Evolutionary conservation across 2,797 vertebrate genomes (phyloP).

Genomic region (Periophthalmus magnuspinnatus): DNA sequence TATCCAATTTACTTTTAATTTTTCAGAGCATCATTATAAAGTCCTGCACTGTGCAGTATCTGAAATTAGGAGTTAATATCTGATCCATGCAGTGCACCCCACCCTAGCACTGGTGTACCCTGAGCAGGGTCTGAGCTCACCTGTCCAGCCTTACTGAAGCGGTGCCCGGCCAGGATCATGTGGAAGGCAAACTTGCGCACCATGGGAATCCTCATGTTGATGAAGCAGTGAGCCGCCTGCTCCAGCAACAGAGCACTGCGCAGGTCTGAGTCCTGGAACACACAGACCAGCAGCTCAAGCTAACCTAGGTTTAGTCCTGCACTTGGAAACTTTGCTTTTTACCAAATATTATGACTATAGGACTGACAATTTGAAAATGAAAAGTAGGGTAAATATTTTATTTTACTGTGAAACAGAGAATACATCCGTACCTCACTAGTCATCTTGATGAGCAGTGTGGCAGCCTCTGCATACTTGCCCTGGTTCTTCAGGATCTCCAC

Average conservation of each 20-base stretch:
- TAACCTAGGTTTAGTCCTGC: not conserved
- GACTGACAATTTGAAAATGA: not conserved
- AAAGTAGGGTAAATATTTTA: not conserved
- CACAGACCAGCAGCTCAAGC: not conserved
- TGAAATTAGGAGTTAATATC: not conserved
- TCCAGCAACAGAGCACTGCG: conserved; percentile 94
- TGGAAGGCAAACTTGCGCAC: conserved; percentile 98
- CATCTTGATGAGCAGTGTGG: conserved; percentile 94
- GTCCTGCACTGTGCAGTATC: too few species aligned
- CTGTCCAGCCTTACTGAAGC: conserved; percentile 97
- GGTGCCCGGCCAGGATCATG: conserved; percentile 96
- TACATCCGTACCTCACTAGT: conserved; percentile 87
- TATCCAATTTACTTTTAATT: too few species aligned
- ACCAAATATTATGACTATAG: not conserved
- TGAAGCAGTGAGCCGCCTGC: conserved; percentile 96
- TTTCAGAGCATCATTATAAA: too few species aligned
- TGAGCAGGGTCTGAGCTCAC: conserved; percentile 65
- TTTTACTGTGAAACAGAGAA: not conserved
- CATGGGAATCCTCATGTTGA: conserved; percentile 97
- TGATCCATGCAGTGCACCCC: too few species aligned
- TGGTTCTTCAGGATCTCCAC: conserved; percentile 97
- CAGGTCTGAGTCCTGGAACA: conserved; percentile 89
- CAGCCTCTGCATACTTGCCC: conserved; percentile 93
- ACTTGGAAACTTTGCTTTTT: too few species aligned
- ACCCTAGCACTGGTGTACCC: too few species aligned